Conservation (phyloP, 2,113 vertebrate species). For the Nesoenas mayeri region DNA sequence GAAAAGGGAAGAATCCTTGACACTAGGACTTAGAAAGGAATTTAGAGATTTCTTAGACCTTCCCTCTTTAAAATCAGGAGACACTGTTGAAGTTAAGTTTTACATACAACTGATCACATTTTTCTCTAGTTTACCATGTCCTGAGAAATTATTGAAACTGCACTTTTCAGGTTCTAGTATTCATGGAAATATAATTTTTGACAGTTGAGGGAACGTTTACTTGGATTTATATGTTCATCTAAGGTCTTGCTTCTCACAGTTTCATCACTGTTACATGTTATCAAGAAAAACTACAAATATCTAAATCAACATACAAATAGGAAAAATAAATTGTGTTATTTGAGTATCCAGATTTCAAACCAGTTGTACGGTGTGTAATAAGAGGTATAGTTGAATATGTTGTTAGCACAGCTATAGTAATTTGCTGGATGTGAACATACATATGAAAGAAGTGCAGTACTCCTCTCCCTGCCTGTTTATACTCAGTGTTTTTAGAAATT, state of each 20-base stretch:
- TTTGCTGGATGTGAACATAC: background rate
- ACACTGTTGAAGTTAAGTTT: background rate
- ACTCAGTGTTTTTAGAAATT: background rate
- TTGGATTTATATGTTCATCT: background rate
- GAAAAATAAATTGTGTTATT: background rate
- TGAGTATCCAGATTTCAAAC: background rate
- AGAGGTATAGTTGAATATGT: background rate
- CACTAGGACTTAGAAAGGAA: background rate
- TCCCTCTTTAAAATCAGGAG: background rate
- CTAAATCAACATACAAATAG: background rate
- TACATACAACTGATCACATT: background rate
- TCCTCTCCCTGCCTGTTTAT: background rate
- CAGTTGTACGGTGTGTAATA: background rate
- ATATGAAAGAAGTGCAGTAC: background rate
- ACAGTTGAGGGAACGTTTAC: background rate
- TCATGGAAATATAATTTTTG: background rate
- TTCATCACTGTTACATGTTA: background rate
- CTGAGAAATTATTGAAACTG: background rate
- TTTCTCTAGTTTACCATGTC: background rate
- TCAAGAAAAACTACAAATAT: background rate
- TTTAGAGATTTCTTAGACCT: background rate
- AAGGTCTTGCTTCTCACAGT: background rate
- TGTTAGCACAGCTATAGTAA: background rate
- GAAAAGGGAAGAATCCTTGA: background rate
- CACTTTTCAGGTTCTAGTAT: background rate